These are phyloP conservation scores for Scaptomyza montana DNA, from an alignment of 1,140 invertebrate species.

Conservation along the genomic window DNA sequence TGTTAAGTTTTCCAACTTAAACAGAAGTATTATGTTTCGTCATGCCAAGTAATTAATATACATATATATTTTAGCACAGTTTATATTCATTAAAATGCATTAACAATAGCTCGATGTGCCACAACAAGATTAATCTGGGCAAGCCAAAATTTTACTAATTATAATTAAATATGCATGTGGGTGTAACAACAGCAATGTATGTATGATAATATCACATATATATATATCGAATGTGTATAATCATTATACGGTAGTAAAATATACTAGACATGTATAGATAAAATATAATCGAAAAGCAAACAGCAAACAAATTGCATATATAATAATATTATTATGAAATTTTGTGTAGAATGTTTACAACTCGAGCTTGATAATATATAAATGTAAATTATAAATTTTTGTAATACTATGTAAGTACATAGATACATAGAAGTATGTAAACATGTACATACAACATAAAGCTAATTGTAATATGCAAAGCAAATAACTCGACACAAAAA, in stretches of 20 bases:
- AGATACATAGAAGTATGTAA: too few species aligned
- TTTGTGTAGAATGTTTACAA: conserved; percentile 81
- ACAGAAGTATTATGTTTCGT: neutral
- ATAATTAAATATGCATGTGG: conserved; percentile 35
- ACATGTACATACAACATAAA: conserved; percentile 24
- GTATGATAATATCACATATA: neutral
- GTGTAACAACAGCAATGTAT: conserved; percentile 11
- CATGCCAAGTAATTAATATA: too few species aligned
- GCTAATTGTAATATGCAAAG: conserved; percentile 37
- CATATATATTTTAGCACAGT: neutral
- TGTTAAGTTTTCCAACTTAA: conserved; percentile 15
- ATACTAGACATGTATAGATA: conserved; percentile 24
- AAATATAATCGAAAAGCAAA: conserved; percentile 27
- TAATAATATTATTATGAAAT: conserved; percentile 42
- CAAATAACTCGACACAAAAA: conserved; percentile 7
- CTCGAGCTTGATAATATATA: conserved; percentile 74
- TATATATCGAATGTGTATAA: conserved; percentile 11
- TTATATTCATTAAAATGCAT: conserved; percentile 17
- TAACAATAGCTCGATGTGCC: conserved; percentile 5
- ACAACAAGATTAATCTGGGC: conserved; percentile 17
- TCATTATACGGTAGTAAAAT: conserved; percentile 6
- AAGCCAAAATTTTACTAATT: conserved; percentile 38
- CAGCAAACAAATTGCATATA: conserved; percentile 40
- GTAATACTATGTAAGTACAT: conserved; percentile 53
- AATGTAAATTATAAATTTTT: conserved; percentile 70